Conservation (phyloP, 2,797 vertebrate genomes). For the Brotula barbata region DNA sequence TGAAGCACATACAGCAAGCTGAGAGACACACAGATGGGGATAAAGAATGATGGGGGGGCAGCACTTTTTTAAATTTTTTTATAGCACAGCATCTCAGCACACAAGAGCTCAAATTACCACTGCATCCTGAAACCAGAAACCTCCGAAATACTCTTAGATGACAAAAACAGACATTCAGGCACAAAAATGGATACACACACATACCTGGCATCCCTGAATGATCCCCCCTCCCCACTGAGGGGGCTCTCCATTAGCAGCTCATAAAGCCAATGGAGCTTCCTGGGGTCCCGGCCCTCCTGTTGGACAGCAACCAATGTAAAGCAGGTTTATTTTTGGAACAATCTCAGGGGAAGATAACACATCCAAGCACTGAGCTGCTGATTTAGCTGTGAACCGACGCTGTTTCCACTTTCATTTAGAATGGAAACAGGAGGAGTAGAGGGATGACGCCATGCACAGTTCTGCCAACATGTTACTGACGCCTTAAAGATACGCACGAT, state of each 20-base stretch:
- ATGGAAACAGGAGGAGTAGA: too few species aligned
- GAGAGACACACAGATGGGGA: conserved; percentile 44
- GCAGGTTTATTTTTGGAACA: conserved; percentile 17
- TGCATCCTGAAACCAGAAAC: conserved; percentile 60
- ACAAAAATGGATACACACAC: conserved; percentile 9
- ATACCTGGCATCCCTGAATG: conserved; percentile 86
- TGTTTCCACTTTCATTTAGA: neutral
- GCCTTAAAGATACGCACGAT: too few species aligned
- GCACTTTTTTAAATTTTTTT: conserved; percentile 59
- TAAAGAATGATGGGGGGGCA: neutral
- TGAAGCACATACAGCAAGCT: conserved; percentile 92
- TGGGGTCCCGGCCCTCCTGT: conserved; percentile 95
- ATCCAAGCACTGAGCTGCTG: too few species aligned
- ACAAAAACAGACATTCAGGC: conserved; percentile 22
- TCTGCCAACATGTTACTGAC: too few species aligned
- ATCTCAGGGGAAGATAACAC: neutral
- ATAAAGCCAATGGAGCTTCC: conserved; percentile 95
- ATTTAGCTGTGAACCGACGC: too few species aligned
- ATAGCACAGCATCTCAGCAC: conserved; percentile 49
- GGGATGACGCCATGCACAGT: too few species aligned
- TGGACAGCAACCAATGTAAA: conserved; percentile 36
- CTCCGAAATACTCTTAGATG: conserved; percentile 41
- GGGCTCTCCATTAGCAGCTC: conserved; percentile 95
- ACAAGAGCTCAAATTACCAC: conserved; percentile 54
- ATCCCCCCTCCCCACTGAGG: conserved; percentile 92